phyloP scores from a whole-genome alignment of 1,140 invertebrate species.

The Drosophila nigrodunni region DNA sequence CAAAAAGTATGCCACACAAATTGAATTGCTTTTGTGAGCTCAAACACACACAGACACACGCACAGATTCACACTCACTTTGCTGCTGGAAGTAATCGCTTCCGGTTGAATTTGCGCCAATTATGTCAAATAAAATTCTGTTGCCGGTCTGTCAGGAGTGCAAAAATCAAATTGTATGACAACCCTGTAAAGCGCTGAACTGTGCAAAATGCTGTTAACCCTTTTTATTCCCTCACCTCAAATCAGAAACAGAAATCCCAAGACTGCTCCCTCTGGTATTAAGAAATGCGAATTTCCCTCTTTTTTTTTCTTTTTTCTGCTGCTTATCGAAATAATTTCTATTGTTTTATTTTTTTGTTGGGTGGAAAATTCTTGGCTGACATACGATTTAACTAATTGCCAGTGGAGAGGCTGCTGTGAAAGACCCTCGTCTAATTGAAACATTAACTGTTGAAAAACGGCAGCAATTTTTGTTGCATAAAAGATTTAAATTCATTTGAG shows the following conservation, averaged over 20 bases:
- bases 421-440: slow-evolving; percentile 71
- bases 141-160: slow-evolving; percentile 2
- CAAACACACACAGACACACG: slow-evolving; percentile 29
- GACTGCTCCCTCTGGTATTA: slow-evolving; percentile 6
- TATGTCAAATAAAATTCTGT: slow-evolving; percentile 70
- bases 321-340: background rate
- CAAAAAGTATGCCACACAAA: slow-evolving; percentile 62
- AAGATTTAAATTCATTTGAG: slow-evolving; percentile 82
- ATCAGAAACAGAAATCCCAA: slow-evolving; percentile 19
- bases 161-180: slow-evolving; percentile 57
- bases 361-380: slow-evolving; percentile 24
- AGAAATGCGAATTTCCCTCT: slow-evolving; percentile 12
- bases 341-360: background rate
- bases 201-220: slow-evolving; percentile 45
- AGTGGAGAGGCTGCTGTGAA: background rate
- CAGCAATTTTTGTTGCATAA: slow-evolving; percentile 67
- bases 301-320: background rate
- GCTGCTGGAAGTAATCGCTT: slow-evolving; percentile 68
- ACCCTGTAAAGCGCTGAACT: slow-evolving; percentile 34
- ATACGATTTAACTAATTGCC: slow-evolving; percentile 58
- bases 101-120: slow-evolving; percentile 77
- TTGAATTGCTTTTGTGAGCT: slow-evolving; percentile 61
- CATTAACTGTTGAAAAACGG: slow-evolving; percentile 76
- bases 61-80: slow-evolving; percentile 13
- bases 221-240: slow-evolving; percentile 4